Evolutionary conservation across 2,113 vertebrate species (phyloP).

Genomic region (Microcebus griseorufus): DNA sequence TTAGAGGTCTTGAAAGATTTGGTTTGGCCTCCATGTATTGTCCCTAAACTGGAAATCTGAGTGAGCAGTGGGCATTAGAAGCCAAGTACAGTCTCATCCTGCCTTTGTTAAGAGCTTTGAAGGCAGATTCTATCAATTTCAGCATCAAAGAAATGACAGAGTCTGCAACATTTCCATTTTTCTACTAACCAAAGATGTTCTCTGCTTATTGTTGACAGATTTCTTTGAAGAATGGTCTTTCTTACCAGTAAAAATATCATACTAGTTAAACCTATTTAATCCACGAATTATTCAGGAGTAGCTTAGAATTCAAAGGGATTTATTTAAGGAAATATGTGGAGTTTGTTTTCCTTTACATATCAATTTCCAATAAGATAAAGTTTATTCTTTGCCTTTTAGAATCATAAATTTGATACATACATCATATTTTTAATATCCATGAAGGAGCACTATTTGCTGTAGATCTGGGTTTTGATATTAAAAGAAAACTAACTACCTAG

Average conservation of each 20-base stretch:
- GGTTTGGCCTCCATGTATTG: accelerated
- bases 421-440: not conserved
- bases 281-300: not conserved
- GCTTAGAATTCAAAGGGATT: not conserved
- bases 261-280: not conserved
- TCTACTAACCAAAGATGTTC: not conserved
- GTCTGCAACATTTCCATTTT: not conserved
- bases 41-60: not conserved
- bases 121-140: not conserved
- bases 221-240: not conserved
- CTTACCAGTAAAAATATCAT: not conserved
- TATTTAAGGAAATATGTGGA: not conserved
- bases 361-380: not conserved
- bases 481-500: not conserved
- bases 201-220: not conserved
- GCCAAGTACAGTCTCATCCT: not conserved
- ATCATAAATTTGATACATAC: not conserved
- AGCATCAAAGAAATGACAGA: not conserved
- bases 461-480: not conserved
- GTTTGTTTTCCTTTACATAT: not conserved
- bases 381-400: not conserved
- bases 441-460: not conserved
- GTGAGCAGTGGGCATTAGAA: not conserved
- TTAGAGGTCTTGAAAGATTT: not conserved
- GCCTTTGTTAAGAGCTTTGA: not conserved